phyloP scores from a whole-genome alignment of 2,888 invertebrate species.

The Ypsolopha sequella region DNA sequence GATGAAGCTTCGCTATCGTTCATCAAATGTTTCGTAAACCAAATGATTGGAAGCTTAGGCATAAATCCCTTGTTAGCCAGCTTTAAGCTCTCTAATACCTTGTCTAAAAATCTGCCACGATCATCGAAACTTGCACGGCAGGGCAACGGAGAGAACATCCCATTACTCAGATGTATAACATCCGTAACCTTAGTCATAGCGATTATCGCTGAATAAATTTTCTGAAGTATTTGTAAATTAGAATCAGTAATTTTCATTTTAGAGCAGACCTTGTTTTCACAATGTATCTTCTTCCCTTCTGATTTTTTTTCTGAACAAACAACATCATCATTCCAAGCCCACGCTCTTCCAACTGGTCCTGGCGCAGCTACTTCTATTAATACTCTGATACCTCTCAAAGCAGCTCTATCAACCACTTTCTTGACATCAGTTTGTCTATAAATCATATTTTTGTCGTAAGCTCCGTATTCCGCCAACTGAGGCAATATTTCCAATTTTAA shows the following conservation, averaged over 20 bases:
- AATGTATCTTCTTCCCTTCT: constrained; percentile 22
- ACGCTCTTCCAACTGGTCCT: constrained; percentile 86
- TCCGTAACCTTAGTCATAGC: constrained; percentile 79
- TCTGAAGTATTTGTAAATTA: constrained; percentile 76
- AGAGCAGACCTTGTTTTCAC: constrained; percentile 83
- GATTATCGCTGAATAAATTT: constrained; percentile 78
- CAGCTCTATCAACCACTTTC: constrained; percentile 80
- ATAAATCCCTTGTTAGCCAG: constrained; percentile 68
- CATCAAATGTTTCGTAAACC: constrained; percentile 76
- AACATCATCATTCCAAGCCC: constrained; percentile 81
- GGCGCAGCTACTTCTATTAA: constrained; percentile 90
- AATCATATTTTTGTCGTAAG: constrained; percentile 80
- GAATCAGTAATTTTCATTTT: constrained; percentile 79
- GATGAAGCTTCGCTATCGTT: constrained; percentile 54
- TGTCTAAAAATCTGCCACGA: constrained; percentile 79
- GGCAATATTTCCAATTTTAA: constrained; percentile 78
- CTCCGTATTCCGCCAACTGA: constrained; percentile 82
- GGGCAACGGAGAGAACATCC: constrained; percentile 76
- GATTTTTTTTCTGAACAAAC: constrained; percentile 26
- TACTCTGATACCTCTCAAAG: constrained; percentile 83
- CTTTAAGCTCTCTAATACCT: constrained; percentile 71
- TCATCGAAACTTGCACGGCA: constrained; percentile 77
- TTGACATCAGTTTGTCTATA: constrained; percentile 77
- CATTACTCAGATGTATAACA: constrained; percentile 83
- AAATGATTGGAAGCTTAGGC: constrained; percentile 72